Conservation (phyloP, 2,888 invertebrate genomes). For the Meta bourneti region DNA sequence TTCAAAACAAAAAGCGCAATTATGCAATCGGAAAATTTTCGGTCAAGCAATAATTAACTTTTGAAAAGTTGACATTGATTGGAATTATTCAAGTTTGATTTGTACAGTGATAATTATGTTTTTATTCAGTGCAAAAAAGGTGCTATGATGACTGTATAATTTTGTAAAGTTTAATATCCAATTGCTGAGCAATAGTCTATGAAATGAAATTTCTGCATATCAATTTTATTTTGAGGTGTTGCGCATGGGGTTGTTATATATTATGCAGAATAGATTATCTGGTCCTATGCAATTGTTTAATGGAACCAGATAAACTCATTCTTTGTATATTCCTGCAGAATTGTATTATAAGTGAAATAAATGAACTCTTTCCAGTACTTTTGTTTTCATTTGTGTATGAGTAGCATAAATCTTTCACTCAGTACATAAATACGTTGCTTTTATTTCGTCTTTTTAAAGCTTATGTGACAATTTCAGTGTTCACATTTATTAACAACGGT, state of each 20-base stretch:
- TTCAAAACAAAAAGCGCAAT: not conserved
- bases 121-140: constrained; percentile 70
- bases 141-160: constrained; percentile 69
- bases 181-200: constrained; percentile 70
- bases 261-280: constrained; percentile 67
- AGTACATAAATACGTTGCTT: no score
- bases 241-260: constrained; percentile 71
- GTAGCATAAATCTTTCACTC: not conserved
- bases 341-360: constrained; percentile 75
- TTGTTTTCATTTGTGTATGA: not conserved
- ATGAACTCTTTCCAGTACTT: constrained; percentile 45
- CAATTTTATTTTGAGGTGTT: constrained; percentile 75
- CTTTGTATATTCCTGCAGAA: constrained; percentile 76
- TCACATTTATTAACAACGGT: no score
- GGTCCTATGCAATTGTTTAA: constrained; percentile 57
- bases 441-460: no score
- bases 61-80: constrained; percentile 27
- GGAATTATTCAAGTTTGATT: constrained; percentile 13
- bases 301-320: constrained; percentile 61
- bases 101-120: constrained; percentile 60
- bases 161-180: constrained; percentile 57
- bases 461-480: no score
- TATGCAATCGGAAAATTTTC: constrained; percentile 49
- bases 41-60: constrained; percentile 64
- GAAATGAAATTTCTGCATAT: constrained; percentile 73